Conservation (phyloP, 2,888 invertebrate species). For the Watsonalla binaria region DNA sequence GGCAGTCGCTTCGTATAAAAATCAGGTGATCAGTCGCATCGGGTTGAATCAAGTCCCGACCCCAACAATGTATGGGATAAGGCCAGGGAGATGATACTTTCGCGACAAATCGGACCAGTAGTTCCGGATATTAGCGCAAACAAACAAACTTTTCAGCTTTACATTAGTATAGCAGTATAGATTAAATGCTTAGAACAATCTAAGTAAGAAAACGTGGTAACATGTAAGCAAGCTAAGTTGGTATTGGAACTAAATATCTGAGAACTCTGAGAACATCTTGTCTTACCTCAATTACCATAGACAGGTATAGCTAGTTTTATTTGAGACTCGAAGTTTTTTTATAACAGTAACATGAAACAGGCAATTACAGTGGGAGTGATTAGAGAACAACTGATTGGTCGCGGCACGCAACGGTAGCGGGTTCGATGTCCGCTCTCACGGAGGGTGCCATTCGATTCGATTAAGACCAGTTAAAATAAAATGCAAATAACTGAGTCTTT, state of each 20-base stretch:
- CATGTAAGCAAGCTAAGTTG: not conserved
- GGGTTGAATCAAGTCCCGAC: too few species aligned
- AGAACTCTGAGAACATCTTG: too few species aligned
- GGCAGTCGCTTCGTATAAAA: too few species aligned
- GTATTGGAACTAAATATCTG: not conserved
- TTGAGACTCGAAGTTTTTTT: constrained; percentile 8
- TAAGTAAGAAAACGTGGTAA: not conserved
- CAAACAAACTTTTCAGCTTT: too few species aligned
- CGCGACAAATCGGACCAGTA: too few species aligned
- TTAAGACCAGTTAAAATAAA: constrained; percentile 22
- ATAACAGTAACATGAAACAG: constrained; percentile 24
- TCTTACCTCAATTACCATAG: not conserved
- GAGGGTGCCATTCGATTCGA: constrained; percentile 30
- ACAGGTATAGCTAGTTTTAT: constrained; percentile 3
- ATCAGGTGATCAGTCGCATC: too few species aligned
- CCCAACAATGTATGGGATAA: too few species aligned
- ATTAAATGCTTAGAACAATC: not conserved
- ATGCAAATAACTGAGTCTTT: constrained; percentile 3
- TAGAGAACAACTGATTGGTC: constrained; percentile 45
- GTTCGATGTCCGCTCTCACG: constrained; percentile 49
- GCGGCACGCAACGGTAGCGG: constrained; percentile 45
- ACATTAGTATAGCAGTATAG: too few species aligned
- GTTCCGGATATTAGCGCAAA: too few species aligned
- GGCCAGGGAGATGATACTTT: too few species aligned
- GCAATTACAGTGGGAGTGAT: constrained; percentile 56